These are phyloP conservation scores for Magallana nippona DNA, from an alignment of 2,888 invertebrate species.

Conservation along the genomic window DNA sequence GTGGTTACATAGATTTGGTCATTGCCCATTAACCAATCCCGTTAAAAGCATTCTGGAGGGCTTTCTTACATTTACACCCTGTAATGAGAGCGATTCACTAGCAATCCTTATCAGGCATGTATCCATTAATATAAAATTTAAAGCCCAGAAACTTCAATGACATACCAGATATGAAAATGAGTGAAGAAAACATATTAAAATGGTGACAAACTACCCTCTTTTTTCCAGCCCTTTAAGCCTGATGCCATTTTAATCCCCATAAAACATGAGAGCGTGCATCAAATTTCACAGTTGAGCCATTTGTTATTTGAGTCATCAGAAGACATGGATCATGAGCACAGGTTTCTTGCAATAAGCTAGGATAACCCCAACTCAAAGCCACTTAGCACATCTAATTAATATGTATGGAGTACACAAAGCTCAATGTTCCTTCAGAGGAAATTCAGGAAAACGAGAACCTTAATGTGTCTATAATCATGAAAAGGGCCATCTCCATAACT, in stretches of 20 bases:
- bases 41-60: conserved; percentile 32
- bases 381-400: conserved; percentile 1
- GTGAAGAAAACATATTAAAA: conserved; percentile 26
- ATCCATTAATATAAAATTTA: conserved; percentile 17
- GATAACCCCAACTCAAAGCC: background rate
- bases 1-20: background rate
- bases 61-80: conserved; percentile 10
- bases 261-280: conserved; percentile 29
- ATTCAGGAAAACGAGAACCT: conserved; percentile 7
- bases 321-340: conserved; percentile 11
- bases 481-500: background rate
- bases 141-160: background rate
- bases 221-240: conserved; percentile 10
- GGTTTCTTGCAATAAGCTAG: background rate
- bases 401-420: conserved; percentile 3
- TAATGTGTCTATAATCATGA: background rate
- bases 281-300: conserved; percentile 17
- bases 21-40: background rate
- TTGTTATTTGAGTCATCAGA: conserved; percentile 13
- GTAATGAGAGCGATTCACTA: conserved; percentile 8
- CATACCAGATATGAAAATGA: conserved; percentile 8
- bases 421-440: background rate
- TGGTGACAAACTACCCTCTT: conserved; percentile 13
- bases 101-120: conserved; percentile 30
- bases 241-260: conserved; percentile 24